A percentile compares a stretch with the other conserved stretches of the same genome.
Conservation (phyloP, 2,797 vertebrate species). For the Pseudochirops corinnae region DNA sequence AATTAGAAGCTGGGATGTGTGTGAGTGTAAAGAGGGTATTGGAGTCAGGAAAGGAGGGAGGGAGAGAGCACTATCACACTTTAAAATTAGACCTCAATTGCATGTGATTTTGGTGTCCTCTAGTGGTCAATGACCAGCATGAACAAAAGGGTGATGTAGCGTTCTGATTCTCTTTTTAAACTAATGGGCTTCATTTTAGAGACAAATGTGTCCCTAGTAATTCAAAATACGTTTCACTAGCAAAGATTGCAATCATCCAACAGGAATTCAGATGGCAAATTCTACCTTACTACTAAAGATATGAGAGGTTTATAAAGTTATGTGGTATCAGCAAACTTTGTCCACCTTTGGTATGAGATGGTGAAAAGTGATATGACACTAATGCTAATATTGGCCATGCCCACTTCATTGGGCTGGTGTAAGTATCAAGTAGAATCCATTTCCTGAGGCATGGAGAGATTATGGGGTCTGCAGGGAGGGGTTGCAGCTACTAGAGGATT, state of each 20-base stretch:
- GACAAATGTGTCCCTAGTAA: not conserved
- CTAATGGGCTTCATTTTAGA: not conserved
- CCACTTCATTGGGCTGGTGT: not conserved
- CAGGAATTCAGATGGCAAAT: not conserved
- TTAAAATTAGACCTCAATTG: not conserved
- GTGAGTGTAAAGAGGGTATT: not conserved
- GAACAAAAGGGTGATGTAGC: not conserved
- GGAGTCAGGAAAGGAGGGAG: not conserved
- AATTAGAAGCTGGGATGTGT: not conserved
- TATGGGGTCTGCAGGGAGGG: not conserved
- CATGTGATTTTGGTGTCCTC: not conserved
- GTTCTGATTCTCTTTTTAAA: not conserved
- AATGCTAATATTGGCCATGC: not conserved
- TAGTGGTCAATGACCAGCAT: not conserved
- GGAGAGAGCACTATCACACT: not conserved
- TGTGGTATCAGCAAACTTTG: not conserved
- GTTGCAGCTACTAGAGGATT: not conserved
- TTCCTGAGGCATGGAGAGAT: not conserved
- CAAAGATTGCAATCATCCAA: not conserved
- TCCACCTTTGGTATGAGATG: not conserved
- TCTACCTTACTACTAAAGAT: not conserved
- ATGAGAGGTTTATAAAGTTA: not conserved
- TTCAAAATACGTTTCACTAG: not conserved
- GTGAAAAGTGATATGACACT: not conserved
- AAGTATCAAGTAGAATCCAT: not conserved